Conservation (phyloP, 2,888 invertebrate species). For the Arrhopalites spinosus region DNA sequence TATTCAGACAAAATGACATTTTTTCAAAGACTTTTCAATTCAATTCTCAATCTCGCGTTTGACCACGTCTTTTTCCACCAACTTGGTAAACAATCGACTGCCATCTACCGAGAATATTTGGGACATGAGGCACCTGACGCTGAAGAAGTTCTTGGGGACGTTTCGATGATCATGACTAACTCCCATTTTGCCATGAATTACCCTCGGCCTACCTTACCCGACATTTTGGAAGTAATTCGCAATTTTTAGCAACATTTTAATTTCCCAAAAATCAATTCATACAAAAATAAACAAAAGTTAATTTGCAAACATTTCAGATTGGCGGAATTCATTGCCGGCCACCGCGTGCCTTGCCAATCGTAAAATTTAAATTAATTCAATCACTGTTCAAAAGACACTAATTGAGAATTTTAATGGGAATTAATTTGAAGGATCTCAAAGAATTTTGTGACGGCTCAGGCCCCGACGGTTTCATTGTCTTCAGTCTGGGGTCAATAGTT, state of each 20-base stretch:
- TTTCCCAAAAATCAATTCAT: too few species aligned
- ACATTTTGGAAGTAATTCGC: conserved; percentile 48
- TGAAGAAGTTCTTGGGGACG: conserved; percentile 49
- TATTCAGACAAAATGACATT: too few species aligned
- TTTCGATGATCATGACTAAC: conserved; percentile 50
- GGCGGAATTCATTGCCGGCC: conserved; percentile 56
- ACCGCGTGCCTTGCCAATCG: conserved; percentile 50
- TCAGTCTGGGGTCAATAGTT: conserved; percentile 14
- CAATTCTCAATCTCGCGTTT: too few species aligned
- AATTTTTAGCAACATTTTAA: neutral
- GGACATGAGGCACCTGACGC: conserved; percentile 46
- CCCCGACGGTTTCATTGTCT: conserved; percentile 9
- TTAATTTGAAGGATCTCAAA: neutral
- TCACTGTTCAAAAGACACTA: too few species aligned
- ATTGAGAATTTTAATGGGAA: too few species aligned
- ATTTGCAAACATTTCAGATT: conserved; percentile 43
- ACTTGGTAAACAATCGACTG: too few species aligned
- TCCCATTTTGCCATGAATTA: conserved; percentile 1
- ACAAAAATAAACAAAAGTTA: too few species aligned
- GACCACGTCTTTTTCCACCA: too few species aligned
- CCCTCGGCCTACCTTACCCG: conserved; percentile 12
- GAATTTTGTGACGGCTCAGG: neutral
- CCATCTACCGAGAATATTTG: neutral
- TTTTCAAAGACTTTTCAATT: too few species aligned
- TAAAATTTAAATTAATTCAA: conserved; percentile 31